These are phyloP conservation scores for Pachycephus smyrnensis DNA, from an alignment of 2,888 invertebrate species.

Conservation along the genomic window DNA sequence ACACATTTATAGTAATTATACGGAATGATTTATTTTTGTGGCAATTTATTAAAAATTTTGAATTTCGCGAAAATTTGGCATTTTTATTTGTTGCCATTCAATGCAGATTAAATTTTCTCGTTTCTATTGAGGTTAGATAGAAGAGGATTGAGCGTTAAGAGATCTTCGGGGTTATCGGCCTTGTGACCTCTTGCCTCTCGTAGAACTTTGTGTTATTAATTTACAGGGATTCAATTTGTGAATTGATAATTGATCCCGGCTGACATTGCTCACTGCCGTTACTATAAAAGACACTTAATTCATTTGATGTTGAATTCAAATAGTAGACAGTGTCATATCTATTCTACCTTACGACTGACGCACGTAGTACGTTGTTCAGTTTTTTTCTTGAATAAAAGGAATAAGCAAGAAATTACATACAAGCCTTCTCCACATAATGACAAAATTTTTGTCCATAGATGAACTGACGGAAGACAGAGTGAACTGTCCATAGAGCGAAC, in stretches of 20 bases:
- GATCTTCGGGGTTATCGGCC: neutral
- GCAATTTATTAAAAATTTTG: neutral
- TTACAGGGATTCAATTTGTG: neutral
- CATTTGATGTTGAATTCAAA: neutral
- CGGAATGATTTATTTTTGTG: neutral
- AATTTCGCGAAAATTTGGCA: neutral
- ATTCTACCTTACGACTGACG: neutral
- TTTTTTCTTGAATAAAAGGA: neutral
- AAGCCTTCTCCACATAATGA: neutral
- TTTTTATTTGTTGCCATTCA: neutral
- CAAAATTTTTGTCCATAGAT: neutral
- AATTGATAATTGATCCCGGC: constrained; percentile 1
- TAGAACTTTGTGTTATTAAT: neutral
- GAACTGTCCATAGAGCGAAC: neutral
- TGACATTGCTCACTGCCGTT: neutral
- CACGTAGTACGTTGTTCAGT: neutral
- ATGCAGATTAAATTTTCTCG: neutral
- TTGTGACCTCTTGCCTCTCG: neutral
- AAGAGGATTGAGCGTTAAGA: neutral
- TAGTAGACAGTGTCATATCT: neutral
- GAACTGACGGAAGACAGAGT: neutral
- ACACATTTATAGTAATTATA: neutral
- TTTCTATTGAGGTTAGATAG: neutral
- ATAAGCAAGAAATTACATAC: constrained; percentile 2
- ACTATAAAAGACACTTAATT: constrained; percentile 1